phyloP scores from a whole-genome alignment of 2,797 vertebrate species.

The Danio choprae region DNA sequence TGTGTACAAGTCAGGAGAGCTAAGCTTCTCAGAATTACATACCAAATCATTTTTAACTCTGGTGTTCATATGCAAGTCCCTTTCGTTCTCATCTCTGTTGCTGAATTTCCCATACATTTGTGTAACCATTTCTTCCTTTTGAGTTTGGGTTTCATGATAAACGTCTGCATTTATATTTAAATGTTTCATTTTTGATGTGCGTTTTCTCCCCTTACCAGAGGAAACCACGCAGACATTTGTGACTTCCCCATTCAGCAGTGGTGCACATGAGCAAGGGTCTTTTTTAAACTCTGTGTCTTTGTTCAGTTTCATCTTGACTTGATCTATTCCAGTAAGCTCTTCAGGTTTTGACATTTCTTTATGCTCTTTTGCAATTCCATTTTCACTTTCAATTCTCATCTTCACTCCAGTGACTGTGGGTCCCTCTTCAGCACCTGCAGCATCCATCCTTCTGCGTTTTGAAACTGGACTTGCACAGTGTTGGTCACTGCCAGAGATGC shows the following conservation, averaged over 20 bases:
- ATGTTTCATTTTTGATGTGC: slow-evolving; percentile 42
- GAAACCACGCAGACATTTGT: background rate
- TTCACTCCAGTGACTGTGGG: background rate
- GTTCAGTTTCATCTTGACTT: background rate
- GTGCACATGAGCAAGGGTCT: background rate
- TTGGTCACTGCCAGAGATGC: background rate
- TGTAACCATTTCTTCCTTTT: background rate
- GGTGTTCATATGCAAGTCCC: slow-evolving; percentile 14
- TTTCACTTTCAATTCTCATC: background rate
- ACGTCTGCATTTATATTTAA: background rate
- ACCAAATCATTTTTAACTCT: slow-evolving; percentile 13
- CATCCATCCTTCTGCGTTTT: slow-evolving; percentile 70
- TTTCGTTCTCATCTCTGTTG: background rate
- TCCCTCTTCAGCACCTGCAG: background rate
- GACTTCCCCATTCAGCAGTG: background rate
- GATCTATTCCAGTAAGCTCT: background rate
- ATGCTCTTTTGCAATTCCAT: background rate
- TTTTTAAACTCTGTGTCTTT: background rate
- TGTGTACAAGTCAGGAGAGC: slow-evolving; percentile 65
- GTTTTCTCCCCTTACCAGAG: slow-evolving; percentile 32
- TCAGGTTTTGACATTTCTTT: background rate
- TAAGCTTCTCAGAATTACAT: slow-evolving; percentile 39
- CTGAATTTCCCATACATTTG: background rate
- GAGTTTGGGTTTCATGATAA: slow-evolving; percentile 14
- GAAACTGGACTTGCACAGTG: slow-evolving; percentile 56